Evolutionary conservation across 2,888 invertebrate species (phyloP).

Genomic region (Parnassius orleans): DNA sequence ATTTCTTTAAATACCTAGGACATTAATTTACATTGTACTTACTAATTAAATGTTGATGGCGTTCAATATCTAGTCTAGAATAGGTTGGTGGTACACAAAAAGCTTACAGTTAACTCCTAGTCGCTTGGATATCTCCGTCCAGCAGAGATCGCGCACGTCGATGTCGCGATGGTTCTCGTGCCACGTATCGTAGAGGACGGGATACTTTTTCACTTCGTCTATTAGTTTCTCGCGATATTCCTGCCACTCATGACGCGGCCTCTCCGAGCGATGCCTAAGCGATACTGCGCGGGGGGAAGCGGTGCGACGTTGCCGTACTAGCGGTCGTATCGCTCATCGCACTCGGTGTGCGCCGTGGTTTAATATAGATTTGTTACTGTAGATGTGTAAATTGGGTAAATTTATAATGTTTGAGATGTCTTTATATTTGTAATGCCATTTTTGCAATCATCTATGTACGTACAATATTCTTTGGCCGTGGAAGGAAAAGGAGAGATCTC

Average conservation of each 20-base stretch:
- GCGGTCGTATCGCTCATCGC: slow-evolving; percentile 53
- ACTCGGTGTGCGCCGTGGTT: slow-evolving; percentile 57
- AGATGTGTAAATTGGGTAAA: slow-evolving; percentile 2
- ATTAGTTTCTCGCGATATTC: slow-evolving; percentile 63
- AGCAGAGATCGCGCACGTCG: slow-evolving; percentile 68
- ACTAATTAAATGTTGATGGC: no score
- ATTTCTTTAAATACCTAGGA: no score
- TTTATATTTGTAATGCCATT: background rate
- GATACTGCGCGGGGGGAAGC: slow-evolving; percentile 65
- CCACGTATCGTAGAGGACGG: slow-evolving; percentile 69
- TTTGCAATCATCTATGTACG: background rate
- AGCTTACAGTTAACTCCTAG: slow-evolving; percentile 65
- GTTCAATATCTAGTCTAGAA: no score
- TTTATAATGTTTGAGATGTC: no score
- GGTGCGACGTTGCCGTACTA: slow-evolving; percentile 54
- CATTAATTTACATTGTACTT: no score
- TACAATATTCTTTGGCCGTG: no score
- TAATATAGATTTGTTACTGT: slow-evolving; percentile 35
- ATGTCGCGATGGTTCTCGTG: slow-evolving; percentile 70
- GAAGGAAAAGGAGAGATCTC: no score
- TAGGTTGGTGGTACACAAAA: background rate
- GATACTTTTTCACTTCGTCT: slow-evolving; percentile 69
- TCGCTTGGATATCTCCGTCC: slow-evolving; percentile 66
- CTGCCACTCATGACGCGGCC: slow-evolving; percentile 42
- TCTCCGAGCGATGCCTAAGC: slow-evolving; percentile 42